These are phyloP conservation scores for Sternotherus odoratus DNA, from an alignment of 2,797 vertebrate species.

Conservation along the genomic window DNA sequence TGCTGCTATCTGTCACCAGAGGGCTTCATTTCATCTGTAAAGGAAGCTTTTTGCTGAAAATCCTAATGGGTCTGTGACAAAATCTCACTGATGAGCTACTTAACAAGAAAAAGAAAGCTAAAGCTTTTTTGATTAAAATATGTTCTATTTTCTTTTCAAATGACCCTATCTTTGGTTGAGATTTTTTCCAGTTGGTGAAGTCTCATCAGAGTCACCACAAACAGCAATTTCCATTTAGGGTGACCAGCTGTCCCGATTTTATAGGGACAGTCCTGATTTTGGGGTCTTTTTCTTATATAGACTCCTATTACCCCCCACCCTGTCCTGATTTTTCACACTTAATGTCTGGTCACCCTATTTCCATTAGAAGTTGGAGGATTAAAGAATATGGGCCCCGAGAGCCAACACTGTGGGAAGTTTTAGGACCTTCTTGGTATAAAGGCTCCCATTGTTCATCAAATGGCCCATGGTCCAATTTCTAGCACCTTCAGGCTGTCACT, in stretches of 20 bases:
- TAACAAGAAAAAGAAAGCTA: neutral
- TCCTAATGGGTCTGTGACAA: neutral
- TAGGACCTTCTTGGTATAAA: neutral
- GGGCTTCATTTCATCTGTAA: conserved; percentile 68
- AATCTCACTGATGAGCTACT: neutral
- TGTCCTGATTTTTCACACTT: too few relatives aligned
- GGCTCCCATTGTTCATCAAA: conserved; percentile 10
- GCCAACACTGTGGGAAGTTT: conserved; percentile 16
- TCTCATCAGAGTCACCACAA: neutral
- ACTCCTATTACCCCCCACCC: too few relatives aligned
- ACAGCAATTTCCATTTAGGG: neutral
- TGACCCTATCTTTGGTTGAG: neutral
- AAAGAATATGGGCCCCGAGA: neutral
- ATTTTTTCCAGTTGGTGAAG: neutral
- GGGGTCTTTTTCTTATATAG: too few relatives aligned
- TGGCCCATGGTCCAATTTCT: neutral
- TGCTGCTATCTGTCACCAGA: conserved; percentile 54
- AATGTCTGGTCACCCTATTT: neutral
- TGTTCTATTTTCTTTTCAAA: neutral
- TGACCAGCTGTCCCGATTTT: too few relatives aligned
- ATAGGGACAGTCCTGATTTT: too few relatives aligned
- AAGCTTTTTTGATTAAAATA: neutral
- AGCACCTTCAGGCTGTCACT: conserved; percentile 22
- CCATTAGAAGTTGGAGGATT: neutral
- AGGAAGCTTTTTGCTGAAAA: neutral